Evolutionary conservation across 2,797 vertebrate genomes (phyloP).

Genomic region (Scomberomorus guttatus): DNA sequence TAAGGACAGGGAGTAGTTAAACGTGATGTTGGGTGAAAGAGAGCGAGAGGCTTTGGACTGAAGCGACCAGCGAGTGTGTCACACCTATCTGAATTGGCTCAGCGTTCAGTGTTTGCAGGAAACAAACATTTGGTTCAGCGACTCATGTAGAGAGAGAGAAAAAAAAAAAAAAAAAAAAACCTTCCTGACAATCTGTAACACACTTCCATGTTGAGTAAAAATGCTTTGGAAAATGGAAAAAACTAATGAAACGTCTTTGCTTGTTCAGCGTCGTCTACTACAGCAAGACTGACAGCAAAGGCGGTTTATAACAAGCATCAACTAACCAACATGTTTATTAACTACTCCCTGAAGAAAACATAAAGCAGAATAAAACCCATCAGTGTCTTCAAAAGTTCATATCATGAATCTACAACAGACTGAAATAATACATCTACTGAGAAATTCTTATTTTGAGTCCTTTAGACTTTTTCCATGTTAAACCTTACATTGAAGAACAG

Average conservation of each 20-base stretch:
- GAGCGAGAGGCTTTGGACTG: constrained; percentile 37
- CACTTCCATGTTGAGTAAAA: constrained; percentile 26
- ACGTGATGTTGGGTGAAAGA: neutral
- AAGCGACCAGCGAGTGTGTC: constrained; percentile 51
- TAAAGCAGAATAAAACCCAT: constrained; percentile 64
- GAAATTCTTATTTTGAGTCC: constrained; percentile 55
- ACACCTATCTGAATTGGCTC: constrained; percentile 80
- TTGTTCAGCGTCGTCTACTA: constrained; percentile 32
- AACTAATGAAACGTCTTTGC: constrained; percentile 9
- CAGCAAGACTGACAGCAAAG: constrained; percentile 11
- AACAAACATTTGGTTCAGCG: constrained; percentile 79
- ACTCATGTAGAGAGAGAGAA: constrained; percentile 35
- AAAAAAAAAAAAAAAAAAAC: neutral
- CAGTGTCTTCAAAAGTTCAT: constrained; percentile 84
- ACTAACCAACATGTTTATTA: constrained; percentile 24
- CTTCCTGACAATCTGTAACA: constrained; percentile 46
- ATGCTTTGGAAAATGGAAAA: constrained; percentile 22
- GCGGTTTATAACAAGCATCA: constrained; percentile 8
- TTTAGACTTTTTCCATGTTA: constrained; percentile 49
- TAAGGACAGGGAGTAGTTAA: constrained; percentile 74
- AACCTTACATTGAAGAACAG: constrained; percentile 49
- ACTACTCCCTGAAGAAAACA: constrained; percentile 77
- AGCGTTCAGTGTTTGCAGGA: constrained; percentile 86
- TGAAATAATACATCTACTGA: constrained; percentile 70
- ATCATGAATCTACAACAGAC: constrained; percentile 70